Evolutionary conservation across 2,888 invertebrate genomes (phyloP), one percentile per base, ranked within the genome.

Genomic region (Lasioglossum pauxillum): DNA sequence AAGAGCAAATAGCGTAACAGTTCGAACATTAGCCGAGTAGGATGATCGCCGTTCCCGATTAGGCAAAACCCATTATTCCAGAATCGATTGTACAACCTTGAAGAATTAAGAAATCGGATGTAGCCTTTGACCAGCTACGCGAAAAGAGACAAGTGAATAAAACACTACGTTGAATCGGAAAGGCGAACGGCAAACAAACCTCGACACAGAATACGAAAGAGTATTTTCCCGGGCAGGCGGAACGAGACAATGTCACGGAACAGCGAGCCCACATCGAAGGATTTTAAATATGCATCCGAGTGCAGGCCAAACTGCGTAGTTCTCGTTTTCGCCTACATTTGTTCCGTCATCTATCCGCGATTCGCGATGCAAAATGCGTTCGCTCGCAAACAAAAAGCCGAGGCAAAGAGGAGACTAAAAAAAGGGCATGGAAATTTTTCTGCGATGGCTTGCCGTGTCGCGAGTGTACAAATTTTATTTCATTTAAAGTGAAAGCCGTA

Each of bases 251-350:
- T 35, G 35, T 69, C 7, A 23, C 64, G 73, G 35, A 12, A 57
- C 73, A 27, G 19, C 41, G 27, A 53, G 60, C 53, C 71, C 69
- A 19, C 75, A 57, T 64, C 41, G 60, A 38, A 69, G 74, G 81
- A 81, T 78, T 80, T 81, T 57, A 78, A 78, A 31, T 31, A 46
- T 19, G 31, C 73, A 73, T 73, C 31, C 46, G 73, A 16, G 73
- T 23, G 23, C 16, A 8, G 23, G 23, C 67, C 35, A 19, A 3
- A 10, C 67, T 19, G 35, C 67, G 38, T 23, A n/a, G 23, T 27
- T 27, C 72, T 14, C 72, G n/a, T 72, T 72, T 69, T 35, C 35
- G 67, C 27, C 44, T 46, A 4, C 19, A 35, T 46, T 46, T 5
- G 46, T 46, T 5, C 5, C 46, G 46, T 23, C 53, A 35, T 35